Base-by-base conservation (phyloP, 2,113 vertebrate species). In the Cyanoderma ruficeps region DNA sequence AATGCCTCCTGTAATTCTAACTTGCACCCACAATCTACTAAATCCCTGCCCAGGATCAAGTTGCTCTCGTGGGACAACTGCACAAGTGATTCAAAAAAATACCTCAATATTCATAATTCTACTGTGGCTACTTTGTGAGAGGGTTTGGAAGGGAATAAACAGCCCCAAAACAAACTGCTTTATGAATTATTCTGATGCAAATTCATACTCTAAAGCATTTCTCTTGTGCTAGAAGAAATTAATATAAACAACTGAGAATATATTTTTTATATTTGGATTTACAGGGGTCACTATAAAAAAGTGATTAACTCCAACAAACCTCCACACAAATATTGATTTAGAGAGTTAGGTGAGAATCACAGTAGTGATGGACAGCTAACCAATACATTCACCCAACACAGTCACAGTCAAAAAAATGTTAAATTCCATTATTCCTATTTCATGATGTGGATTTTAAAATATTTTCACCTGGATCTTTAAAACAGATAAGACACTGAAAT, bases 151-250 rank as follows among this genome's bases (percentile, higher is more conserved):
- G 30, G 60, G 89, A 95, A 94, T 87, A 97, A 94, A 69, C 5
- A 90, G 57, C n/a, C 37, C 65, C 74, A 63, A 86, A 93, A 90
- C 28, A 85, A 82, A 71, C 70, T 78, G 23, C 57, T 81, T 69
- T 90, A 81, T 94, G 63, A 97, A 93, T 97, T 94, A 97, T 97
- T 97, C 92, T 95, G 83, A 96, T 93, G 91, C 85, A 97, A 97
- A 95, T 96, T 84, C 55, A 33, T 46, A 50, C n/a, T 88, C 59
- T 86, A 80, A 90, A 78, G 86, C 52, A 96, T 16, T 93, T 71
- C 56, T 68, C 44, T 83, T 69, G 35, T 47, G 87, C 87, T 71
- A 95, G 88, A 95, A 83, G 77, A 89, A 96, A 97, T 80, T 49
- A 72, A 92, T 33, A 80, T 92, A 75, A 90, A 95, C 76, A 97